Evolutionary conservation across 2,888 invertebrate species (phyloP).

Genomic region (Hesperia comma): DNA sequence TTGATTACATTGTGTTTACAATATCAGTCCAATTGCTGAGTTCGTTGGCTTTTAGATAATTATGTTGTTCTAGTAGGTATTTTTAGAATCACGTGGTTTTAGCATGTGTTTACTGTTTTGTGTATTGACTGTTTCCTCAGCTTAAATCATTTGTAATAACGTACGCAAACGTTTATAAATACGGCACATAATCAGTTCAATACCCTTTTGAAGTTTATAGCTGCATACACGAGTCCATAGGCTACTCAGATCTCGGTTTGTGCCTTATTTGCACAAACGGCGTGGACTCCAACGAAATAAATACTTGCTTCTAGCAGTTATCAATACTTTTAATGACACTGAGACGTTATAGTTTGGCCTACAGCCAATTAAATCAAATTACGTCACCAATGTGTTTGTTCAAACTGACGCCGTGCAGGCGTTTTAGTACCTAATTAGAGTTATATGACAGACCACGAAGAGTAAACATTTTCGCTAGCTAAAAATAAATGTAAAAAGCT

Average conservation of each 20-base stretch:
- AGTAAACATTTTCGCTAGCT: neutral
- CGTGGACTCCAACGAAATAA: too few relatives aligned
- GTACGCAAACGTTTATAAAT: neutral
- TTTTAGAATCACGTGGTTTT: conserved; percentile 12
- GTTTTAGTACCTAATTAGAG: neutral
- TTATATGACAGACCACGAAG: neutral
- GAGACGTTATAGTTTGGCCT: too few relatives aligned
- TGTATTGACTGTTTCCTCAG: neutral
- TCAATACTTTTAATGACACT: too few relatives aligned
- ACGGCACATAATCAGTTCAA: too few relatives aligned
- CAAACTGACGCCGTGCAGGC: too few relatives aligned
- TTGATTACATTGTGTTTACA: conserved; percentile 30
- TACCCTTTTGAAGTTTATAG: too few relatives aligned
- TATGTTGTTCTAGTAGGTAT: neutral
- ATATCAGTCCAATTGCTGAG: conserved; percentile 19
- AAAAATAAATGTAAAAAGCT: neutral
- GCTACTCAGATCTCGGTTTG: too few relatives aligned
- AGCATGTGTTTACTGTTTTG: neutral
- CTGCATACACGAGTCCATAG: too few relatives aligned
- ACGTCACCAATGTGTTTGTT: too few relatives aligned
- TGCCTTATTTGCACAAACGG: too few relatives aligned
- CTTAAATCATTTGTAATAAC: neutral
- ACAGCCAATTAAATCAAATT: too few relatives aligned
- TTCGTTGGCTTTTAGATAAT: conserved; percentile 22
- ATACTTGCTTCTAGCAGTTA: too few relatives aligned